Percentiles rank a stretch among this genome's conserved stretches.
These are phyloP conservation scores for Phodopus roborovskii DNA, from an alignment of 2,113 vertebrate species.

Conservation along the genomic window DNA sequence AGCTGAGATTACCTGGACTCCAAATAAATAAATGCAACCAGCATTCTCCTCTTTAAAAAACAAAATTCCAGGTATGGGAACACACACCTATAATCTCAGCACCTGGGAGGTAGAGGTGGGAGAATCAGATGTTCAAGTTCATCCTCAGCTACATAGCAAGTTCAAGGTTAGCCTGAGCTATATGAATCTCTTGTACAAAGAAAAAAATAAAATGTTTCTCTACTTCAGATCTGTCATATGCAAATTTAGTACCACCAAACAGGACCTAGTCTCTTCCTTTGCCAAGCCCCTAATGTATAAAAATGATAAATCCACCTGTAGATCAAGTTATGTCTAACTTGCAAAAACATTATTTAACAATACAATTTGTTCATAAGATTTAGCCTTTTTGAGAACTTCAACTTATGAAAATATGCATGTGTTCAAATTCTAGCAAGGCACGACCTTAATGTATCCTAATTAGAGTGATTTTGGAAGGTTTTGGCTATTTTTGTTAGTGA, in stretches of 20 bases:
- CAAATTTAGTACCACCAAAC: slow-evolving; percentile 4
- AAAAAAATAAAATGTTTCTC: background rate
- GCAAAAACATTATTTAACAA: background rate
- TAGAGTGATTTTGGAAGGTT: slow-evolving; percentile 19
- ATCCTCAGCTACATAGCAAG: background rate
- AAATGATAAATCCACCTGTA: background rate
- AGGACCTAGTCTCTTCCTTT: background rate
- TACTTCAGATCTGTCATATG: slow-evolving; percentile 7
- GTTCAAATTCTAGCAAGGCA: background rate
- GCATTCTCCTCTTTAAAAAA: slow-evolving; percentile 7
- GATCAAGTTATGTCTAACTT: background rate
- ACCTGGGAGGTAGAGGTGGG: background rate
- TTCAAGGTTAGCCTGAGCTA: background rate
- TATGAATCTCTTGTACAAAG: background rate
- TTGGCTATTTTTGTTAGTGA: slow-evolving; percentile 43
- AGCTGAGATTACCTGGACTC: background rate
- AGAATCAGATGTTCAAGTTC: background rate
- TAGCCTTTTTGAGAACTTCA: background rate
- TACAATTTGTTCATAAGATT: slow-evolving; percentile 25
- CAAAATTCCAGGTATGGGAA: background rate
- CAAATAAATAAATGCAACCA: background rate
- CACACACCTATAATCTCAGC: background rate
- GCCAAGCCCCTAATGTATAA: background rate
- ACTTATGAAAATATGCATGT: slow-evolving; percentile 31
- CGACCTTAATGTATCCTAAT: slow-evolving; percentile 8